Evolutionary conservation across 2,797 vertebrate genomes (phyloP), one percentile per base, ranked within the genome.

Genomic region (Chanos chanos): DNA sequence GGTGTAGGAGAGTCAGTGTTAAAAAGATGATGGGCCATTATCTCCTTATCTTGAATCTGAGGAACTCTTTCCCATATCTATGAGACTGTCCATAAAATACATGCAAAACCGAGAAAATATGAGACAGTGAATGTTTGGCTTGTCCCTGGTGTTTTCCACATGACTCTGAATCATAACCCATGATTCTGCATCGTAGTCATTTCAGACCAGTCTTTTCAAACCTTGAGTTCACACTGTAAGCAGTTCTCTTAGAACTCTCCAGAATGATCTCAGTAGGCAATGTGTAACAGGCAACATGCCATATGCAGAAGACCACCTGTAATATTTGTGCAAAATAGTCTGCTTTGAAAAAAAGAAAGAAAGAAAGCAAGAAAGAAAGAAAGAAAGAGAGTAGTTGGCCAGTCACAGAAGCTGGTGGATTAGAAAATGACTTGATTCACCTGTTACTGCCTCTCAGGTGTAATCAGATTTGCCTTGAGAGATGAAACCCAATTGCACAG

Each of bases 401-500:
- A 2, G 12, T 36, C n/a, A 39, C 21, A 22, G 8, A 36, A 47
- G 58, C 24, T 21, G 19, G 52, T 37, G 48, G 37, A 48, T 61
- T 24, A 44, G 22, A 47, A 28, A 22, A 55, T 36, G n/a, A 3
- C 45, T 41, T 47, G 48, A 49, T 61, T 60, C 61, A 65, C 56
- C 47, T 64, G 53, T 54, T 53, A 51, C 53, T 40, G 15, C 1
- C 47, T 50, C 44, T 49, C 33, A 56, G 47, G 39, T 58, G 47
- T 56, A 65, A 57, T 64, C 68, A 52, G 41, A 28, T 55, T 43
- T 64, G 50, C 63, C 67, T n/a, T 39, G 64, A 58, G 58, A 59
- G 77, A 80, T 85, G 78, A 77, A 78, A 71, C 66, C 45, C 69
- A 77, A 77, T 78, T 69, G 49, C 40, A 75, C 49, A 72, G 76